Conservation (phyloP, 2,888 invertebrate genomes). For the Lasioglossum calceatum region DNA sequence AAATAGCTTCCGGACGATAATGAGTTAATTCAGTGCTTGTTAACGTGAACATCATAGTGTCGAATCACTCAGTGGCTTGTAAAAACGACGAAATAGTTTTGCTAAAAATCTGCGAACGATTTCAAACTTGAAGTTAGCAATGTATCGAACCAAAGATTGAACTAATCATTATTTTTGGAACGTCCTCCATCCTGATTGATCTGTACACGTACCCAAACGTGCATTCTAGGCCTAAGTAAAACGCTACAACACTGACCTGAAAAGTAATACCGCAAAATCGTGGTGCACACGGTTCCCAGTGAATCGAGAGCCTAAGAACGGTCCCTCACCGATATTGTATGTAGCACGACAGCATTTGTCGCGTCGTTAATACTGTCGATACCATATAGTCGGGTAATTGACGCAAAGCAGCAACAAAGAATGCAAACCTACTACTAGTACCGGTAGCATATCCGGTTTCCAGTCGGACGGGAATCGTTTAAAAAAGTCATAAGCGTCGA, state of each 20-base stretch:
- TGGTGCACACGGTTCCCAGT: conserved; percentile 29
- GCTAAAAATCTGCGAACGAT: background rate
- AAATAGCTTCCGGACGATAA: background rate
- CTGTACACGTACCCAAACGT: conserved; percentile 17
- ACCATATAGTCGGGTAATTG: conserved; percentile 11
- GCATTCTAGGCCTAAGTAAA: conserved; percentile 52
- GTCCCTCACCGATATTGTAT: conserved; percentile 28
- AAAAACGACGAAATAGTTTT: background rate
- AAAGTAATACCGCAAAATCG: conserved; percentile 6
- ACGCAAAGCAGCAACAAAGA: conserved; percentile 45
- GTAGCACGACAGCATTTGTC: conserved; percentile 23
- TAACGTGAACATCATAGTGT: background rate
- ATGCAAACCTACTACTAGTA: conserved; percentile 33
- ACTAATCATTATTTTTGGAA: background rate
- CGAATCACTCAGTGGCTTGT: background rate
- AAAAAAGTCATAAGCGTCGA: background rate
- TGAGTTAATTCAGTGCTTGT: background rate
- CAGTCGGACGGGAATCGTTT: background rate
- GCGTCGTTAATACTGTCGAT: conserved; percentile 29
- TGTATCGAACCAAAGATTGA: background rate
- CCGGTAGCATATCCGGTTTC: background rate
- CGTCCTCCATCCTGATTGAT: background rate
- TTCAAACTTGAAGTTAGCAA: background rate
- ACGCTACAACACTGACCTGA: conserved; percentile 58
- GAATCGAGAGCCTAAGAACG: conserved; percentile 58